Evolutionary conservation across 92 coral and sea anemone genomes (phyloP).

Genomic region (Anthopleura xanthogrammica): DNA sequence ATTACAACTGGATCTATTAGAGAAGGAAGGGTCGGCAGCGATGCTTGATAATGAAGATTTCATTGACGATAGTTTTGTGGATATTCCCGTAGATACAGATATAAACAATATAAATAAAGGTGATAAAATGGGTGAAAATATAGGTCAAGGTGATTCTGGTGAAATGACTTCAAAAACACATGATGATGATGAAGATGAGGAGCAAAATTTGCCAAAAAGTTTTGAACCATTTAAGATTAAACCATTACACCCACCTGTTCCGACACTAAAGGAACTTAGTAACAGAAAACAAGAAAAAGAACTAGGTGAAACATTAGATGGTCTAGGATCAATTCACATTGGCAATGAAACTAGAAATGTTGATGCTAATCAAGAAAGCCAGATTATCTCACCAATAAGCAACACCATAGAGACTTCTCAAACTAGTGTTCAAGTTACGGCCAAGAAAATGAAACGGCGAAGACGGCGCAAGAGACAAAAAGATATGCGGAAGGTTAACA

Average conservation of each 20-base stretch:
- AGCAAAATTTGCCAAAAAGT: slow-evolving; percentile 24
- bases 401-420: background rate
- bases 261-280: slow-evolving; percentile 81
- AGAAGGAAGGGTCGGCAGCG: slow-evolving; percentile 63
- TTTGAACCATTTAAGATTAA: slow-evolving; percentile 86
- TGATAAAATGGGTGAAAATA: too few relatives aligned
- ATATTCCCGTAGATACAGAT: slow-evolving; percentile 77
- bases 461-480: slow-evolving; percentile 33
- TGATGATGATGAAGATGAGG: slow-evolving; percentile 19
- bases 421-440: background rate
- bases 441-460: slow-evolving; percentile 25
- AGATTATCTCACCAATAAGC: background rate
- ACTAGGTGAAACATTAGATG: background rate
- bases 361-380: background rate
- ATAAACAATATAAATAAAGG: background rate
- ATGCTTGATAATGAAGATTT: slow-evolving; percentile 55
- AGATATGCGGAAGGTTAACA: slow-evolving; percentile 20
- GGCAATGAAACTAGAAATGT: slow-evolving; percentile 6
- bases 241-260: slow-evolving; percentile 56
- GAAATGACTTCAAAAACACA: slow-evolving; percentile 3
- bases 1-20: slow-evolving; percentile 81
- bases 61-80: slow-evolving; percentile 89
- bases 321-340: background rate
- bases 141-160: background rate
- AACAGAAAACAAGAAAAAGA: slow-evolving; percentile 46